A percentile compares a stretch with the other conserved stretches of the same genome.
Conservation (phyloP, 2,888 invertebrate genomes). For the Tenthredo amoena region DNA sequence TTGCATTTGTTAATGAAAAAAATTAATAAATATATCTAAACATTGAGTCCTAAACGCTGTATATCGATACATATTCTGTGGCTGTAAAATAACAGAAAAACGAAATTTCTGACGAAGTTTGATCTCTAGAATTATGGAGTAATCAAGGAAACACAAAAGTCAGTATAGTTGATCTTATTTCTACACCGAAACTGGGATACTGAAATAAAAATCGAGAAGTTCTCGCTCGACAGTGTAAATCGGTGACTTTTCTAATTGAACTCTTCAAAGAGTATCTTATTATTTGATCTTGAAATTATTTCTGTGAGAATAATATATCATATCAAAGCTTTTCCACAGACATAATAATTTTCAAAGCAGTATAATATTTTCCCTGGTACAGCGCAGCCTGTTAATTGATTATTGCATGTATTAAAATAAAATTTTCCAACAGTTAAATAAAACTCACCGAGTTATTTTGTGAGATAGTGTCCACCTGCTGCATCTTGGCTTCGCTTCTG, state of each 20-base stretch:
- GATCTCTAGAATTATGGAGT: not conserved
- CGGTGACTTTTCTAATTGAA: not conserved
- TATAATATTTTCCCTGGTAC: not conserved
- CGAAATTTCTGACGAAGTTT: not conserved
- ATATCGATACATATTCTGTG: not conserved
- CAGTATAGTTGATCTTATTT: not conserved
- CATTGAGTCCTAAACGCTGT: not conserved
- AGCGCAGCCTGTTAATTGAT: not conserved
- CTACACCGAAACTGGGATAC: not conserved
- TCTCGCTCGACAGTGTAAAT: not conserved
- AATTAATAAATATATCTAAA: not conserved
- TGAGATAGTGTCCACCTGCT: constrained; percentile 81
- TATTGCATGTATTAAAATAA: not conserved
- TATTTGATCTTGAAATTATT: not conserved
- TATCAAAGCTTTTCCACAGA: not conserved
- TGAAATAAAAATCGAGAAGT: not conserved
- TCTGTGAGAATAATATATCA: not conserved
- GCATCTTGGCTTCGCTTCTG: constrained; percentile 80
- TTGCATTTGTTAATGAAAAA: constrained; percentile 1
- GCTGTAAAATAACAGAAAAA: not conserved
- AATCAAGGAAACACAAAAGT: not conserved
- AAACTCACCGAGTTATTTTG: constrained; percentile 81
- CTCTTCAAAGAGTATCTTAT: not conserved
- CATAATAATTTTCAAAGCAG: not conserved
- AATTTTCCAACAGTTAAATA: not conserved